Conservation (phyloP, 2,113 vertebrate species). For the Notiomystis cincta region DNA sequence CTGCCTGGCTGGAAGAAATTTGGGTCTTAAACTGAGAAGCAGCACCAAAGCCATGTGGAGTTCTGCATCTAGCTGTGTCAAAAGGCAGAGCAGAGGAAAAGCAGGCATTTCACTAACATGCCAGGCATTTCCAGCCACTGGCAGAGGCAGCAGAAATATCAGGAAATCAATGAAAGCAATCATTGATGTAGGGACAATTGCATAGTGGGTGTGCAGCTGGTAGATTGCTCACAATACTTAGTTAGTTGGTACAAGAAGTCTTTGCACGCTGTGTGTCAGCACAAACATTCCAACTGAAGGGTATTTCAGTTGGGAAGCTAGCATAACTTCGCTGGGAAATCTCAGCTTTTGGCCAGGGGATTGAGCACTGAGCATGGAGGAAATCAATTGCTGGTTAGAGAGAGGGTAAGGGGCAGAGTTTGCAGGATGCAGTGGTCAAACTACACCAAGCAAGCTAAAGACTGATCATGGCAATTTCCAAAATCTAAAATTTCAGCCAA, state of each 20-base stretch:
- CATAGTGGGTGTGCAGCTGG: not conserved
- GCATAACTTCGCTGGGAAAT: not conserved
- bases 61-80: rapidly evolving
- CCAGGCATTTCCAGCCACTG: not conserved
- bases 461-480: not conserved
- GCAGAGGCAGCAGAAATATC: not conserved
- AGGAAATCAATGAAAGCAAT: not conserved
- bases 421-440: not conserved
- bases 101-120: not conserved
- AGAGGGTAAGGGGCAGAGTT: not conserved
- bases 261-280: not conserved
- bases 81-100: not conserved
- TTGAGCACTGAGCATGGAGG: not conserved
- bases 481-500: not conserved
- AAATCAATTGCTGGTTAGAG: not conserved
- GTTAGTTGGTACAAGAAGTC: not conserved
- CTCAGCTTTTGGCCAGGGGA: not conserved
- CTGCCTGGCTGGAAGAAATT: not conserved
- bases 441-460: not conserved
- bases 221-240: not conserved
- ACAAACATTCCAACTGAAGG: not conserved
- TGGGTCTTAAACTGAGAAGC: not conserved
- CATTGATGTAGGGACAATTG: not conserved
- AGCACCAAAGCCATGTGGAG: not conserved
- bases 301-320: not conserved